Evolutionary conservation across 2,797 vertebrate species (phyloP), one percentile per base, ranked within the genome.

Genomic region (Sebastes matsubarae): DNA sequence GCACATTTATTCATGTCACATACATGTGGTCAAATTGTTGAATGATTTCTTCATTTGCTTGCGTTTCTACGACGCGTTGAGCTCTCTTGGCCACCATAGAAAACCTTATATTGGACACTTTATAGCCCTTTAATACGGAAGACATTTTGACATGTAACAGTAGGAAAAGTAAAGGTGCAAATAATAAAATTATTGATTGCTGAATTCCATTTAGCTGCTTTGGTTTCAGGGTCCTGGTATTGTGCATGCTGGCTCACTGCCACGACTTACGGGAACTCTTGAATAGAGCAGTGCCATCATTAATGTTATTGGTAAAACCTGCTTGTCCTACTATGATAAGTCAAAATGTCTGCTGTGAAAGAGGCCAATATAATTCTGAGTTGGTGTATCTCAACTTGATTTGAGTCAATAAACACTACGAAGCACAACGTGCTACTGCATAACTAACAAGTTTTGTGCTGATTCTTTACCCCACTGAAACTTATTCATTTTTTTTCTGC

Each of bases 121-220:
- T 42, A 42, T 38, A 3, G 11, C 1, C 3, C 25, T 3, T 24
- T 9, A 34, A 16, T 34, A 24, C 4, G 0, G n/a, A 34, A 0
- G 29, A 24, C 27, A 46, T 32, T 61, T 50, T 4, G 18, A 50
- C 2, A 50, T 50, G 46, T 20, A 4, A 50, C 46, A 50, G 0
- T 20, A 50, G 46, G 46, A 50, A 50, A 50, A 9, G 46, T 8
- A 50, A 50, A 50, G 46, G 46, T 50, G 46, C 0, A 50, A 46
- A 46, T 46, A 46, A 46, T 46, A 46, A 46, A 46, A 46, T 46
- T 18, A 46, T 18, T 46, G 42, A 46, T 46, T 18, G 42, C 16
- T 50, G 46, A 50, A 50, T 50, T 20, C 18, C 46, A 50, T 50
- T 50, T 50, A 50, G 46, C 46, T 50, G 46, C 46, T 50, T 20